Evolutionary conservation across 1,140 invertebrate genomes (phyloP).

Genomic region (Heliconius himera): DNA sequence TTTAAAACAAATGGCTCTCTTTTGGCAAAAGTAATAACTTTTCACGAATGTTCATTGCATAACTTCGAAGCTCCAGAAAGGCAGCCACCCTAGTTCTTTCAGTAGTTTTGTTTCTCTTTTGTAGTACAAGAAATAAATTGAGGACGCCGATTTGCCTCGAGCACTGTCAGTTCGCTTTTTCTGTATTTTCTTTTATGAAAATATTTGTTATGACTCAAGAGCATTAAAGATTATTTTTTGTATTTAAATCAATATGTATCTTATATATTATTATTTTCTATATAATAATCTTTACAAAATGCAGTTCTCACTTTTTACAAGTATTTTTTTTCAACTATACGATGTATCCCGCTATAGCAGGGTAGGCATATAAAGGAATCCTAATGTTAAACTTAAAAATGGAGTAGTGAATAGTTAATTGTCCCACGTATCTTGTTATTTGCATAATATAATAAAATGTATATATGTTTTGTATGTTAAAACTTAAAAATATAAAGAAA

Average conservation of each 20-base stretch:
- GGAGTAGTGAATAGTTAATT: too few species aligned
- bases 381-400: too few species aligned
- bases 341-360: too few species aligned
- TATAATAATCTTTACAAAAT: too few species aligned
- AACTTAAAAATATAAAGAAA: too few species aligned
- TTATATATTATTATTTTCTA: too few species aligned
- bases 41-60: slow-evolving; percentile 23
- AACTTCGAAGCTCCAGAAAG: slow-evolving; percentile 19
- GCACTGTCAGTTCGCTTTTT: slow-evolving; percentile 16
- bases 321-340: too few species aligned
- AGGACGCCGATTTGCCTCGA: slow-evolving; percentile 21
- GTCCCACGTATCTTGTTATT: too few species aligned
- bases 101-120: slow-evolving; percentile 16
- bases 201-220: neutral
- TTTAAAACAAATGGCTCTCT: slow-evolving; percentile 14
- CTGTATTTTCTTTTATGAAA: slow-evolving; percentile 10
- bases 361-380: too few species aligned
- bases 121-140: slow-evolving; percentile 26
- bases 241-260: neutral
- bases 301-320: too few species aligned
- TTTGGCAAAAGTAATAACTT: slow-evolving; percentile 22
- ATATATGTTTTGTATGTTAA: too few species aligned
- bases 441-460: too few species aligned
- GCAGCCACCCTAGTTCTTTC: slow-evolving; percentile 23
- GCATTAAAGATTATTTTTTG: neutral